Percentiles rank a stretch among this genome's conserved stretches.
Evolutionary conservation across 2,797 vertebrate species (phyloP).

Genomic region (Falco novaeseelandiae): DNA sequence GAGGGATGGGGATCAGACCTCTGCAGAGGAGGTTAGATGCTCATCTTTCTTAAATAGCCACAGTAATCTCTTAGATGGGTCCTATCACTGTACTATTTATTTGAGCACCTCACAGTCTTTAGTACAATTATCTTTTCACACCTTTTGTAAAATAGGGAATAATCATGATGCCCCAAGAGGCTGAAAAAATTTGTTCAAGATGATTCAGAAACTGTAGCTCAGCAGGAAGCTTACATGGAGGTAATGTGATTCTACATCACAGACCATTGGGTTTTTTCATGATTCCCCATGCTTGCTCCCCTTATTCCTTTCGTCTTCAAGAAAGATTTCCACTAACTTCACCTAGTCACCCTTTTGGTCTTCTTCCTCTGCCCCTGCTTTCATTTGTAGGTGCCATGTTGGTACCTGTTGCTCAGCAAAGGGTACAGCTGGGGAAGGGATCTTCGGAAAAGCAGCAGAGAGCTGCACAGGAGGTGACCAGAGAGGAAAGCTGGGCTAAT

Average conservation of each 20-base stretch:
- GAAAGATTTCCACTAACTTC: background rate
- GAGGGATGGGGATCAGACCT: background rate
- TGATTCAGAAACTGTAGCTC: background rate
- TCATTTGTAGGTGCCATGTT: background rate
- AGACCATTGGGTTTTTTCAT: fast-evolving
- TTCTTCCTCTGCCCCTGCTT: background rate
- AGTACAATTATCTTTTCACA: background rate
- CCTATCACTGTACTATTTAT: background rate
- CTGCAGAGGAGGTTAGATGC: background rate
- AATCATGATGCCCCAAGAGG: background rate
- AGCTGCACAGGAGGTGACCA: background rate
- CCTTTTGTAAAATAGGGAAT: background rate
- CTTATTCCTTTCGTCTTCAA: background rate
- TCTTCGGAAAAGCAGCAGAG: background rate
- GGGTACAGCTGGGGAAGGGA: background rate
- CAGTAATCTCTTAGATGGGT: background rate
- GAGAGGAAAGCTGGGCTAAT: background rate
- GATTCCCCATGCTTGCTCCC: background rate
- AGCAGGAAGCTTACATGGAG: background rate
- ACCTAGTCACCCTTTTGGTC: background rate
- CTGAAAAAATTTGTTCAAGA: background rate
- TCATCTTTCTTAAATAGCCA: background rate
- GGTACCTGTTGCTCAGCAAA: background rate
- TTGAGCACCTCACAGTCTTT: background rate
- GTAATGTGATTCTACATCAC: background rate